These are phyloP conservation scores for Promerops cafer DNA, from an alignment of 2,113 vertebrate genomes.

Conservation along the genomic window DNA sequence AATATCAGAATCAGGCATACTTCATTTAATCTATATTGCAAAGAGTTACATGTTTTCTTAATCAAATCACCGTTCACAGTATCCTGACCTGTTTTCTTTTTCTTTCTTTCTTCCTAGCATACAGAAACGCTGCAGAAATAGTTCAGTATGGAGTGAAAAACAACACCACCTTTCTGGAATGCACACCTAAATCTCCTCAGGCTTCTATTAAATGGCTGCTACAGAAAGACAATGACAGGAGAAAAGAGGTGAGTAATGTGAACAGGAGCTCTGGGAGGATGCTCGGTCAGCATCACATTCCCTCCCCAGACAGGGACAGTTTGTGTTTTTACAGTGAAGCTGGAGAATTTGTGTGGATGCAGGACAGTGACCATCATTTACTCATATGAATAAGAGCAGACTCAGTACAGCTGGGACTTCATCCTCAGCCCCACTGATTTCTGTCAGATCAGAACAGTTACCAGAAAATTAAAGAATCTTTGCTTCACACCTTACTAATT, in stretches of 20 bases:
- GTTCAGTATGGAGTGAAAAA: slow-evolving; percentile 94
- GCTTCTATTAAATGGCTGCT: slow-evolving; percentile 92
- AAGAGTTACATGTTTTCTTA: neutral
- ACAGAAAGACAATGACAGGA: slow-evolving; percentile 93
- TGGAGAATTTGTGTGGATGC: neutral
- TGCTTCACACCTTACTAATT: neutral
- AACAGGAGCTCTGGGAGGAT: neutral
- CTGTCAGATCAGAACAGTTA: neutral
- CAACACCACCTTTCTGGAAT: slow-evolving; percentile 97
- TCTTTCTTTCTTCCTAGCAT: slow-evolving; percentile 72
- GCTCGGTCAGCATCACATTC: neutral
- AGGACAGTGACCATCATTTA: neutral
- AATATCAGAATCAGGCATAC: neutral
- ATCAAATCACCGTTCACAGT: neutral
- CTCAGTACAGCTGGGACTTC: neutral
- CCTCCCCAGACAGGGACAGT: neutral
- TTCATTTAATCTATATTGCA: neutral
- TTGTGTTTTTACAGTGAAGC: neutral
- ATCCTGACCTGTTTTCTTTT: neutral
- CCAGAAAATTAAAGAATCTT: neutral
- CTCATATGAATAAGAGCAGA: neutral
- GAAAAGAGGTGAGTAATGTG: slow-evolving; percentile 88
- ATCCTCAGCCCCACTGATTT: neutral
- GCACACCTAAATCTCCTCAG: slow-evolving; percentile 90
- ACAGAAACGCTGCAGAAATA: slow-evolving; percentile 92